phyloP scores from a whole-genome alignment of 2,888 invertebrate species.

The Lamellibrachia satsuma region DNA sequence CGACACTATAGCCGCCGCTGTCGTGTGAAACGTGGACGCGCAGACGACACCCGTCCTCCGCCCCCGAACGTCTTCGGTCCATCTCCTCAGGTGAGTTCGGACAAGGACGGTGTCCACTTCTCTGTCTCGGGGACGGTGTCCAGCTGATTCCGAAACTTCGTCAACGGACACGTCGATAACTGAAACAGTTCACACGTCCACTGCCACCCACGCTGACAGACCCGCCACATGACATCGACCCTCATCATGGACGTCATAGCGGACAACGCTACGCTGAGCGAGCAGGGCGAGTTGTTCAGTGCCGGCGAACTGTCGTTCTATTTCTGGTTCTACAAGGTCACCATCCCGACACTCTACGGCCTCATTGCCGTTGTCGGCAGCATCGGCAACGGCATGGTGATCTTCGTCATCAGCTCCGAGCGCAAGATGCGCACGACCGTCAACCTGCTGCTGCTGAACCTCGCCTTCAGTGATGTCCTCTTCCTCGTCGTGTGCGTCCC shows the following conservation, averaged over 20 bases:
- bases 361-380: slow-evolving; percentile 34
- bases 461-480: slow-evolving; percentile 38
- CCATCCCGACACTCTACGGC: slow-evolving; percentile 38
- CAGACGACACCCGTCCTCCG: not conserved
- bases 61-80: not conserved
- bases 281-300: not conserved
- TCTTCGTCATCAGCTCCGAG: slow-evolving; percentile 34
- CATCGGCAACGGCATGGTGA: slow-evolving; percentile 36
- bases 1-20: not conserved
- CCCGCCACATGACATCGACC: not conserved
- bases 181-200: not conserved
- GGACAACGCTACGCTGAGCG: not conserved
- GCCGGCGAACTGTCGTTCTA: slow-evolving; percentile 28
- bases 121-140: too few species aligned
- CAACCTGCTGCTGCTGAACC: slow-evolving; percentile 39
- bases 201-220: not conserved
- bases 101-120: not conserved
- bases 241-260: not conserved
- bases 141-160: not conserved
- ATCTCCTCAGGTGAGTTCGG: not conserved
- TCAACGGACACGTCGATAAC: not conserved
- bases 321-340: slow-evolving; percentile 32
- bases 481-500: slow-evolving; percentile 41
- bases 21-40: not conserved
- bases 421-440: slow-evolving; percentile 35